Conservation (phyloP, 2,113 vertebrate species). For the Panthera uncia region DNA sequence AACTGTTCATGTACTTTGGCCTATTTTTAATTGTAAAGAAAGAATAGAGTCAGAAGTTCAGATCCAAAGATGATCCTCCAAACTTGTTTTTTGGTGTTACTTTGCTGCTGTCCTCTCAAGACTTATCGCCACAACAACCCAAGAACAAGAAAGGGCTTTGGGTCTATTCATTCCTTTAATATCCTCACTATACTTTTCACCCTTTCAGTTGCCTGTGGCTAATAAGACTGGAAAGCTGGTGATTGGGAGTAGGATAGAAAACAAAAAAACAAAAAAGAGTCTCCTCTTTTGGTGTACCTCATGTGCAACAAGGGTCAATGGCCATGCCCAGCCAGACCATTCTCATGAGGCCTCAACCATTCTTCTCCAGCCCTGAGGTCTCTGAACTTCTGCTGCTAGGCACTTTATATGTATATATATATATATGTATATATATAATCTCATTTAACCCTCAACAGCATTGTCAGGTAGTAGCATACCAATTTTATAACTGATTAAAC, state of each 20-base stretch:
- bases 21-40: slow-evolving; percentile 43
- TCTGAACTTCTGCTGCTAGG: not conserved
- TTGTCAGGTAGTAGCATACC: not conserved
- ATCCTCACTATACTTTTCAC: not conserved
- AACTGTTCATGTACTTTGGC: not conserved
- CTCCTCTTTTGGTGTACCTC: not conserved
- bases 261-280: not conserved
- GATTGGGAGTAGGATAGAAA: slow-evolving; percentile 33
- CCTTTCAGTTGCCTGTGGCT: not conserved
- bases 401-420: not conserved
- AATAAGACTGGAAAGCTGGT: not conserved
- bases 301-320: not conserved
- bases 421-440: not conserved
- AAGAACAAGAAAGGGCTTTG: slow-evolving; percentile 10
- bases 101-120: not conserved
- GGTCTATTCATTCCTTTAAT: slow-evolving; percentile 28
- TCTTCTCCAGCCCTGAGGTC: slow-evolving; percentile 13
- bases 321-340: not conserved
- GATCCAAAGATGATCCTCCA: slow-evolving; percentile 5
- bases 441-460: not conserved
- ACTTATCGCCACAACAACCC: not conserved
- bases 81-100: slow-evolving; percentile 11
- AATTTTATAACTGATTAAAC: slow-evolving; percentile 6
- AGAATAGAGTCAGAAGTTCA: not conserved
- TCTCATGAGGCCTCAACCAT: not conserved